Evolutionary conservation across 2,113 vertebrate genomes (phyloP).

Genomic region (Petaurus breviceps): DNA sequence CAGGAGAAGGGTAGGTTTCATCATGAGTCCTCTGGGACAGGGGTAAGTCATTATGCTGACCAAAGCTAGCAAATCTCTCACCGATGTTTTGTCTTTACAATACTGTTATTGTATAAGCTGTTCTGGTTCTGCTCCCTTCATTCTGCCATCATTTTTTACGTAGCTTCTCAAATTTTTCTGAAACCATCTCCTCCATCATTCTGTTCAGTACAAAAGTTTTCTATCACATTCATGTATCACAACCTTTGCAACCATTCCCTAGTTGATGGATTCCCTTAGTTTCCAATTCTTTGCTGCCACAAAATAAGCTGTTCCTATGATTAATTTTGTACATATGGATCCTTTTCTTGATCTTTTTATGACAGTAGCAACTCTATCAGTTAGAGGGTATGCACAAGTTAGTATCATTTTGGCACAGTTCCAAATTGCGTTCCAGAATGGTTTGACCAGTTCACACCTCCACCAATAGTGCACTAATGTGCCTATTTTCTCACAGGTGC

Average conservation of each 20-base stretch:
- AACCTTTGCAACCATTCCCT: neutral
- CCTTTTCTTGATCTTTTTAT: neutral
- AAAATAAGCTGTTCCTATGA: neutral
- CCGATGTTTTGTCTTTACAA: neutral
- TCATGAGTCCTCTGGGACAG: too few relatives aligned
- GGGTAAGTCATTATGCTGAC: neutral
- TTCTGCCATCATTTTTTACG: neutral
- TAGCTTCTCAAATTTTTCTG: neutral
- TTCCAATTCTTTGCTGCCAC: neutral
- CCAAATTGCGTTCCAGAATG: neutral
- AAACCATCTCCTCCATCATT: neutral
- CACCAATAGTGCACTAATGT: neutral
- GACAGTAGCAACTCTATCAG: neutral
- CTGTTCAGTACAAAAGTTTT: neutral
- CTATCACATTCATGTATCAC: neutral
- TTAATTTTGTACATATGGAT: neutral
- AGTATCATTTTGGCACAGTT: neutral
- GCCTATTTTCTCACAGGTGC: neutral
- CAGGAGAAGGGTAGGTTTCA: too few relatives aligned
- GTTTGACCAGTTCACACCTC: neutral
- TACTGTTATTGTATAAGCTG: neutral
- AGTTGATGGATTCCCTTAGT: neutral
- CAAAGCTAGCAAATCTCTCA: neutral
- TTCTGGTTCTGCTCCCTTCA: neutral
- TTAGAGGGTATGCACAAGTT: neutral